Evolutionary conservation across 2,113 vertebrate species (phyloP), one percentile per base, ranked within the genome.

Genomic region (Oryzias melastigma): DNA sequence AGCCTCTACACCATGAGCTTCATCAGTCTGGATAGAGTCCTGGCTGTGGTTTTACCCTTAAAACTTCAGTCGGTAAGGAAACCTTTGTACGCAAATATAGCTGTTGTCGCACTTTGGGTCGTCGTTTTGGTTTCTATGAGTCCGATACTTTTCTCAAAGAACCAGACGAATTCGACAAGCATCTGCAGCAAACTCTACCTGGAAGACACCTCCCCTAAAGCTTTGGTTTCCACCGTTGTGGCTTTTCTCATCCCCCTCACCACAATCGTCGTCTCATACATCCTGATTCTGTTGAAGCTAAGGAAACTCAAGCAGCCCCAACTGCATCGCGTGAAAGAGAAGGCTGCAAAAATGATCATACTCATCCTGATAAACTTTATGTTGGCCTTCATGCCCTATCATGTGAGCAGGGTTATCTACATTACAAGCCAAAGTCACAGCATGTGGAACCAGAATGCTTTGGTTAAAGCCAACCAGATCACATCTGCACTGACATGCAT

Each of bases 401-500:
- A 92, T 14, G 65, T 90, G 24, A 81, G 75, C 59, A 83, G 90
- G 7, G 63, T 92, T 0, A 25, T 91, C 17, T 92, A 90, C 58
- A 91, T 89, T n/a, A 3, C 18, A 18, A 51, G 46, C 15, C 52
- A 73, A 25, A 58, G 1, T n/a, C 43, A 51, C 1, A 4, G 70
- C 20, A 64, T 50, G 13, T 50, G n/a, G 1, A 66, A 50, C 16
- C 41, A 1, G 1, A 25, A 52, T 29, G 27, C 47, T 1, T 52
- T 91, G 41, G n/a, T 59, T 24, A 72, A 65, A 61, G 68, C 71
- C 25, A 93, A 92, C 73, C 75, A 78, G 54, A 71, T 91, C 61
- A 91, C 90, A 7, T 91, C 88, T 19, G 88, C 90, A 7, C 69
- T 93, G n/a, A 91, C 88, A 15, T 91, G 90, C 73, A 44, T 91